These are phyloP conservation scores for Melanotaenia duboulayi DNA, from an alignment of 2,113 vertebrate genomes.

Conservation along the genomic window DNA sequence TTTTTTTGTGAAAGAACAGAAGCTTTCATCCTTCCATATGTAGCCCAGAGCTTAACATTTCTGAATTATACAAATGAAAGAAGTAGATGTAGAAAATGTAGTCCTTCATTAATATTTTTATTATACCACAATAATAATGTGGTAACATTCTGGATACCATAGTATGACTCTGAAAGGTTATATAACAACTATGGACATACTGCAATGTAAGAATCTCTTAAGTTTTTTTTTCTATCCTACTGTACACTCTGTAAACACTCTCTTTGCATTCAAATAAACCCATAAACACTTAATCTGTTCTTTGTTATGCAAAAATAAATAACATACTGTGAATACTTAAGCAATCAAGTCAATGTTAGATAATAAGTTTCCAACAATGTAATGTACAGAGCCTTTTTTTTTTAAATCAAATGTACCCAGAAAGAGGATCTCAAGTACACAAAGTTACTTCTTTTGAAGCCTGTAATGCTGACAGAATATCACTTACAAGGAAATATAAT, in stretches of 20 bases:
- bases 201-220: slow-evolving; percentile 58
- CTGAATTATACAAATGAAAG: slow-evolving; percentile 44
- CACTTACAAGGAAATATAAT: slow-evolving; percentile 76
- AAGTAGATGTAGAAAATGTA: slow-evolving; percentile 51
- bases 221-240: slow-evolving; percentile 18
- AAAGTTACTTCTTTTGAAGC: slow-evolving; percentile 56
- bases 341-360: slow-evolving; percentile 83
- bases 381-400: slow-evolving; percentile 58
- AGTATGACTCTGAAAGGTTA: slow-evolving; percentile 59
- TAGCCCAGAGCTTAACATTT: slow-evolving; percentile 2
- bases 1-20: slow-evolving; percentile 6
- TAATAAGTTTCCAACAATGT: slow-evolving; percentile 71
- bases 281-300: slow-evolving; percentile 73
- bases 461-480: slow-evolving; percentile 66
- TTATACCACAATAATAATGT: slow-evolving; percentile 69
- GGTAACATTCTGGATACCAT: slow-evolving; percentile 66
- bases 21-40: not conserved
- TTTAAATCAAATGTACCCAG: slow-evolving; percentile 76
- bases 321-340: slow-evolving; percentile 83
- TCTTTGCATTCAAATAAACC: slow-evolving; percentile 57
- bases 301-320: slow-evolving; percentile 93
- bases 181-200: slow-evolving; percentile 74
- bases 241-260: slow-evolving; percentile 51
- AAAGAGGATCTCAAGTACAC: slow-evolving; percentile 78
- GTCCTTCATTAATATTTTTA: slow-evolving; percentile 65